These are phyloP conservation scores for Tamias sibiricus DNA, from an alignment of 2,113 vertebrate genomes.

Conservation along the genomic window DNA sequence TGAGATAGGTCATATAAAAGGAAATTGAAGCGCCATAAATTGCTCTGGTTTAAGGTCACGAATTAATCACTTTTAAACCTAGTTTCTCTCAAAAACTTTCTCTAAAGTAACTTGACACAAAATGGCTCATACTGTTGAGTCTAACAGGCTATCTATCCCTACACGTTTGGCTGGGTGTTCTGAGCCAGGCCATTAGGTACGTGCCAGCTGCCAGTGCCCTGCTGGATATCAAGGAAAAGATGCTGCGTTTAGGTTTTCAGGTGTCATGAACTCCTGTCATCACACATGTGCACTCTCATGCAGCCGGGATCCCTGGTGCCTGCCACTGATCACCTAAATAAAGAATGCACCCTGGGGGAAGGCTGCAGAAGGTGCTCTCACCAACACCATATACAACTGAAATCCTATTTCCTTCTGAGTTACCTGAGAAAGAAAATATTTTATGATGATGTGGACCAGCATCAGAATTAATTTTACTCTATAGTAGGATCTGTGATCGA, in stretches of 20 bases:
- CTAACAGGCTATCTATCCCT: background rate
- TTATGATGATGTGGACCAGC: background rate
- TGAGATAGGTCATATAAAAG: constrained; percentile 42
- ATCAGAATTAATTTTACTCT: constrained; percentile 26
- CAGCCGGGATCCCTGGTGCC: constrained; percentile 11
- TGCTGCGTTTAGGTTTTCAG: constrained; percentile 6
- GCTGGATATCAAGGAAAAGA: background rate
- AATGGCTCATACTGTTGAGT: background rate
- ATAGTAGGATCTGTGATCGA: constrained; percentile 17
- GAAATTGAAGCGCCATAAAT: background rate
- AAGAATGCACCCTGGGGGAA: background rate
- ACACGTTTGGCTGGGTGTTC: background rate
- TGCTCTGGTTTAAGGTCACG: constrained; percentile 18
- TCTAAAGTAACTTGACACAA: constrained; percentile 48
- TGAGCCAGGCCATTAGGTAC: background rate
- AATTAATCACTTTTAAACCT: constrained; percentile 39
- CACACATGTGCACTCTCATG: background rate
- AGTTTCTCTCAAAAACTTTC: constrained; percentile 64
- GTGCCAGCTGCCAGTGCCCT: background rate
- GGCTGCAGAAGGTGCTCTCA: background rate
- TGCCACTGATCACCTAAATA: background rate
- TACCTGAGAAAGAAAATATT: constrained; percentile 24
- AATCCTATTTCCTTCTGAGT: constrained; percentile 20
- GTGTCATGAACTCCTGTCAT: constrained; percentile 27
- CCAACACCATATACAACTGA: background rate